Conservation (phyloP, 2,888 invertebrate genomes). For the Ectemnius lituratus region DNA sequence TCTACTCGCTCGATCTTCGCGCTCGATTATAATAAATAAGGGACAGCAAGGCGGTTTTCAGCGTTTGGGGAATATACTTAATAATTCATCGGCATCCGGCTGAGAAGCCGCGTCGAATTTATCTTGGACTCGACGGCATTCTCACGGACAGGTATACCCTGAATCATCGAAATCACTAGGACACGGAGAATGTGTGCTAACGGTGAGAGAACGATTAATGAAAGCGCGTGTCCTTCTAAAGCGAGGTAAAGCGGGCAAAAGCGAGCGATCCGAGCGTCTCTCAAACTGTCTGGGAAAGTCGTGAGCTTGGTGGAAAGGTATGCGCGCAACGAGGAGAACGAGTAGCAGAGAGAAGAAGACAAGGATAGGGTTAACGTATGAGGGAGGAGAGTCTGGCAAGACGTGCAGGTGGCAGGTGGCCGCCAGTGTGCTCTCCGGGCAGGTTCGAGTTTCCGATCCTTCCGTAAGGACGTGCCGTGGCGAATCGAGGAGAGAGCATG, state of each 20-base stretch:
- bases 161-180: not conserved
- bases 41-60: constrained; percentile 1
- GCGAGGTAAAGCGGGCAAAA: constrained; percentile 18
- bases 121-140: not conserved
- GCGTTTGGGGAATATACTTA: not conserved
- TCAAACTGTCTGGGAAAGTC: constrained; percentile 55
- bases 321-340: no score
- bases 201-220: constrained; percentile 7
- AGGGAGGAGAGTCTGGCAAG: constrained; percentile 36
- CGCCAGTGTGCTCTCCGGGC: constrained; percentile 55
- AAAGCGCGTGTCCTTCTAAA: constrained; percentile 7
- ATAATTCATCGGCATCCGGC: constrained; percentile 7
- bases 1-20: constrained; percentile 5
- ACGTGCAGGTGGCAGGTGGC: constrained; percentile 64
- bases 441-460: constrained; percentile 61
- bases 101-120: not conserved
- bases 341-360: no score
- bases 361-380: not conserved
- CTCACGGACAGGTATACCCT: not conserved
- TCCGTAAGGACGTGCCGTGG: constrained; percentile 45
- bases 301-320: constrained; percentile 20
- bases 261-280: constrained; percentile 38
- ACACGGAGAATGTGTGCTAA: not conserved
- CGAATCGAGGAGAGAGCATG: constrained; percentile 42
- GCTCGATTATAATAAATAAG: constrained; percentile 10